Conservation (phyloP, 2,888 invertebrate genomes). For the Aquatica leii region DNA sequence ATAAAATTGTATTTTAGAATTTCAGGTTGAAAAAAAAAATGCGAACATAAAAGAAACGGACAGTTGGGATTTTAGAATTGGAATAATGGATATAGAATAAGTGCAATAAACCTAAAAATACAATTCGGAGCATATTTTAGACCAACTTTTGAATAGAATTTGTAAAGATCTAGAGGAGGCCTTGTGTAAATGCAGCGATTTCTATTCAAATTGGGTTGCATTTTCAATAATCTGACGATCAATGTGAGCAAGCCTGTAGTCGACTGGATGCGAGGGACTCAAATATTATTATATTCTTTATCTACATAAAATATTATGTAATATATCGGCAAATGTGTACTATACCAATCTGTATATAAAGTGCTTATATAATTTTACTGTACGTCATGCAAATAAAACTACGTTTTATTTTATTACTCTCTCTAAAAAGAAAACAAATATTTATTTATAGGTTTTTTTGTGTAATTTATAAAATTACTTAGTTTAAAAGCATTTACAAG, state of each 20-base stretch:
- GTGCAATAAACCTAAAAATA: conserved; percentile 38
- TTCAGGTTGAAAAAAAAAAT: conserved; percentile 34
- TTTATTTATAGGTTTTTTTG: background rate
- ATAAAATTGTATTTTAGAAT: conserved; percentile 4
- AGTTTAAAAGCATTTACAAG: too few species aligned
- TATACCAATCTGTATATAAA: background rate
- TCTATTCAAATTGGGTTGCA: conserved; percentile 34
- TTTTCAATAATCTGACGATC: conserved; percentile 35
- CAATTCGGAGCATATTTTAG: conserved; percentile 33
- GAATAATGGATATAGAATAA: conserved; percentile 39
- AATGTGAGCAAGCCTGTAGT: conserved; percentile 20
- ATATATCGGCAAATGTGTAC: conserved; percentile 8
- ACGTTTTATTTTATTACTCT: too few species aligned
- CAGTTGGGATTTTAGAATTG: conserved; percentile 26
- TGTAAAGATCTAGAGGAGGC: conserved; percentile 31
- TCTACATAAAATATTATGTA: conserved; percentile 27
- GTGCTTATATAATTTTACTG: too few species aligned
- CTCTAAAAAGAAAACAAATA: too few species aligned
- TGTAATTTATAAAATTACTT: too few species aligned
- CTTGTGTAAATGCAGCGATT: conserved; percentile 30
- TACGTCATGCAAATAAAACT: too few species aligned
- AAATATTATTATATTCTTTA: conserved; percentile 22
- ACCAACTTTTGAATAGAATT: conserved; percentile 34
- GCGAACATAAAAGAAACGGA: conserved; percentile 25
- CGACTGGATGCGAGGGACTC: conserved; percentile 20